Base-by-base conservation (phyloP, 2,888 invertebrate genomes). In the Drosophila falleni region DNA sequence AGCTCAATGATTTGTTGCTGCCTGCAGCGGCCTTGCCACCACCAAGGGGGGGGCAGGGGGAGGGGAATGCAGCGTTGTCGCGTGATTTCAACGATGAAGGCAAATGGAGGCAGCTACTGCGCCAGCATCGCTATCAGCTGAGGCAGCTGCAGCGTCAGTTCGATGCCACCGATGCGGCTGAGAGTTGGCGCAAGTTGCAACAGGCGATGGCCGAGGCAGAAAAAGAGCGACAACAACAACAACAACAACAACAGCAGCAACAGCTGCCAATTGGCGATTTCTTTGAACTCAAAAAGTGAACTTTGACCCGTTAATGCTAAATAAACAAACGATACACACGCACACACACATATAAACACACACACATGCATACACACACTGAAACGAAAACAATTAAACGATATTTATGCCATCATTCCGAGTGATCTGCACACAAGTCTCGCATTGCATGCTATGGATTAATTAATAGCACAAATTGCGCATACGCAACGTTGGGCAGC, bases 241-340 rank as follows among this genome's bases (percentile, higher is more conserved):
- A 37, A 2, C 51, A 66, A n/a, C 65, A 61, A 3, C 61, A 63
- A 11, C 71, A 37, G 2, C 51, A 66, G 16, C 71, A 62, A 26
- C 62, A 37, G 29, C 33, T 50, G 16, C 60, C 77, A 46, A 60
- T 66, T 60, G 76, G 51, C 66, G 80, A 80, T 23, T 65, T 74
- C 62, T 81, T 78, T 56, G 87, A 84, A 58, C 78, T 87, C 44
- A 65, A 65, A n/a, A 87, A 87, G 66, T 84, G 80, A 84, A 84
- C 61, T 56, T 26, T 46, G 61, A 60, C 42, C 61, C 26, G 15
- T n/a, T 23, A 64, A 41, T 50, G 46, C 19, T 55, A 49, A 47
- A 33, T 13, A 54, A 29, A 54, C 6, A 11, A 13, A n/a, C 42
- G 31, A 39, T 5, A 37, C 11, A 55, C 26, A 61, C 55, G 23